Base-by-base conservation (phyloP, 2,797 vertebrate genomes). In the Hydrolagus colliei region DNA sequence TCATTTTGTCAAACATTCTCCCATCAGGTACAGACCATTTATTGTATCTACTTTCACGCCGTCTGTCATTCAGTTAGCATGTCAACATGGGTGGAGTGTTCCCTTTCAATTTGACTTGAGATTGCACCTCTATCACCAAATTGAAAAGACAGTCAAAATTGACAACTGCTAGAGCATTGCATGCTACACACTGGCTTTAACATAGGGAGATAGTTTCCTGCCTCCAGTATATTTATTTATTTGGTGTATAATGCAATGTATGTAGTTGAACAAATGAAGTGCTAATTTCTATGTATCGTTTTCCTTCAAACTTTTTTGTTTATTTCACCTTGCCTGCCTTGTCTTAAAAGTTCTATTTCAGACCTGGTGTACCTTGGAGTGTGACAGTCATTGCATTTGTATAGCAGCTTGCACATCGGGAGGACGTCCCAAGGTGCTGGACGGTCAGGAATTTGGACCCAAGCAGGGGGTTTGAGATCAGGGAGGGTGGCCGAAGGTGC, bases 241-340 rank as follows among this genome's bases (percentile, higher is more conserved):
- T 80, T 80, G 79, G 82, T 6, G 41, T 52, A 6, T 52, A 52
- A 52, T 52, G 41, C 41, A 52, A 52, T 52, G 41, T 6, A 52
- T 52, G 41, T 16, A 20, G 73, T 87, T 75, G 86, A 85, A 14
- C 20, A 63, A 78, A 90, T 88, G 2, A 52, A 52, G 6, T 52
- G 41, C 41, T 52, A 52, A 52, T 52, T 52, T 52, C 41, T 52
- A 52, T 52, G 41, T 52, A 52, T 52, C 41, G 41, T 52, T 52
- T 52, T 52, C 41, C 41, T 52, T 52, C 41, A 52, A 52, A 6
- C 41, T 0, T 52, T 22, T 78, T 61, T 41, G 11, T 59, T 20
- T 52, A 77, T 11, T 2, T 20, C 11, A 22, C 3, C 59, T 77
- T 77, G 4, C 13, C 27, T 6, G 32, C 32, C 14, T 74, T 74